Evolutionary conservation across 2,888 invertebrate species (phyloP).

Genomic region (Sinohyriopsis cumingii): DNA sequence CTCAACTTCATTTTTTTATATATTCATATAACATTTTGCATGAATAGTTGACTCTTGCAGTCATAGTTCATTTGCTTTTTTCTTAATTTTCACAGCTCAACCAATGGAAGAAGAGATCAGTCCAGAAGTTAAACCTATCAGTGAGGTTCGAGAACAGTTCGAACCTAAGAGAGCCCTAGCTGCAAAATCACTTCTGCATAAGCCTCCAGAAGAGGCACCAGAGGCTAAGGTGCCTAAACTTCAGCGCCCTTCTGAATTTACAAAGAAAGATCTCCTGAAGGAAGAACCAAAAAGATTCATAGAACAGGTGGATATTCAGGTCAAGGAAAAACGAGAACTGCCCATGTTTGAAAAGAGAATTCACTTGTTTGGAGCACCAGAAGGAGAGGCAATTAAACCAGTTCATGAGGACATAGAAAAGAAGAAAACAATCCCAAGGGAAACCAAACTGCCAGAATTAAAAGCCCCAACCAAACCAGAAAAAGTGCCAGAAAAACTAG

Average conservation of each 20-base stretch:
- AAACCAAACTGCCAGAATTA: conserved; percentile 54
- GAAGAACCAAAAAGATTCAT: conserved; percentile 44
- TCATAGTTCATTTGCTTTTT: too few relatives aligned
- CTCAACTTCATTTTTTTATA: too few relatives aligned
- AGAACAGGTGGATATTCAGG: conserved; percentile 55
- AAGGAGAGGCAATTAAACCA: conserved; percentile 24
- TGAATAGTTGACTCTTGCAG: too few relatives aligned
- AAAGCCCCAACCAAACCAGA: conserved; percentile 41
- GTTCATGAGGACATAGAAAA: conserved; percentile 19
- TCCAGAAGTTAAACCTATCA: conserved; percentile 51
- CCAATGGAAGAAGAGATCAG: conserved; percentile 36
- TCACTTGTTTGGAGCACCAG: conserved; percentile 47
- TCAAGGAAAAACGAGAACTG: conserved; percentile 43
- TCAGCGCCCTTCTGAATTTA: conserved; percentile 48
- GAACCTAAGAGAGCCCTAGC: conserved; percentile 49
- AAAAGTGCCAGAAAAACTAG: conserved; percentile 32
- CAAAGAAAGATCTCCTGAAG: conserved; percentile 25
- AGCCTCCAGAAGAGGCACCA: conserved; percentile 44
- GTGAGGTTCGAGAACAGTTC: conserved; percentile 47
- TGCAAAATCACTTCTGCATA: conserved; percentile 36
- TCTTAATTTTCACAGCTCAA: conserved; percentile 5
- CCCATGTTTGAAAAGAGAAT: conserved; percentile 57
- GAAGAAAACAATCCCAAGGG: conserved; percentile 26
- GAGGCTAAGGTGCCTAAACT: conserved; percentile 52
- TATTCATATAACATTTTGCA: too few relatives aligned